Percentiles rank a stretch among this genome's conserved stretches.
These are phyloP conservation scores for Panonychus citri DNA, from an alignment of 1,140 invertebrate species.

Conservation along the genomic window DNA sequence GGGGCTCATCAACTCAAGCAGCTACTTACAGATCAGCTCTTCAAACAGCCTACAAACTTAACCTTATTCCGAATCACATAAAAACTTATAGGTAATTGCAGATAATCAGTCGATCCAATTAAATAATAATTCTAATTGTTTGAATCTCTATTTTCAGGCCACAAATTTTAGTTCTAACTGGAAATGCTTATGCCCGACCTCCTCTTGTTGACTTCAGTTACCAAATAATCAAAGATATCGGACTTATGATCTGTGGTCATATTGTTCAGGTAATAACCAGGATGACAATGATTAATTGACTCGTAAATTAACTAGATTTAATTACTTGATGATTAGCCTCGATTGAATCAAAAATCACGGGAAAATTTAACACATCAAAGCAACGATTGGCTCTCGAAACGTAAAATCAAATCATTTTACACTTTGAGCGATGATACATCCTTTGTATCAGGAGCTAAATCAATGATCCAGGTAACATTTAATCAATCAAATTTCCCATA, in stretches of 20 bases:
- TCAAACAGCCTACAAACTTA: constrained; percentile 27
- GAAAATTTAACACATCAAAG: not conserved
- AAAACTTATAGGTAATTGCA: constrained; percentile 32
- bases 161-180: constrained; percentile 32
- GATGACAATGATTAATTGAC: no score
- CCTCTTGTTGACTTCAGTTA: constrained; percentile 32
- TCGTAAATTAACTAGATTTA: not conserved
- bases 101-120: not conserved
- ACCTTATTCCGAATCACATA: constrained; percentile 31
- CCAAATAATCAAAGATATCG: constrained; percentile 29
- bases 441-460: constrained; percentile 36
- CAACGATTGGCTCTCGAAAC: constrained; percentile 23
- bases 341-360: not conserved
- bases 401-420: constrained; percentile 30
- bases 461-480: constrained; percentile 15
- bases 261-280: constrained; percentile 37
- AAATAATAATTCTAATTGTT: not conserved
- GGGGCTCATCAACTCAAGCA: constrained; percentile 37
- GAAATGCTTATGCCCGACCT: constrained; percentile 27
- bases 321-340: not conserved
- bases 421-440: constrained; percentile 26
- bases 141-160: constrained; percentile 19
- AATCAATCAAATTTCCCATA: no score
- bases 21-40: constrained; percentile 36
- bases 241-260: constrained; percentile 31